Evolutionary conservation across 2,113 vertebrate genomes (phyloP).

Genomic region (Podarcis muralis): DNA sequence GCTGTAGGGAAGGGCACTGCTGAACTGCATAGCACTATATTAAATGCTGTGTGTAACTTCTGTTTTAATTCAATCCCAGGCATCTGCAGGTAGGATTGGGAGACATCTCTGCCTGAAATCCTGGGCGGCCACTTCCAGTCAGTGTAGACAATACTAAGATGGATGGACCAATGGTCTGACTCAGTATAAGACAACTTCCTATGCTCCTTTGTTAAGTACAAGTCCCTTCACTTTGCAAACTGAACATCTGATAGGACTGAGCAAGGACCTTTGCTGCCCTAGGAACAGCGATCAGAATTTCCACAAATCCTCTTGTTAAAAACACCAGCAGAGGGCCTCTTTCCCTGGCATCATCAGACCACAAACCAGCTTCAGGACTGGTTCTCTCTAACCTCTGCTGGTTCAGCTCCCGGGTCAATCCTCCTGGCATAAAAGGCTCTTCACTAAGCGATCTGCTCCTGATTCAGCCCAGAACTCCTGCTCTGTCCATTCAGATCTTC

Average conservation of each 20-base stretch:
- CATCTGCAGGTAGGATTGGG: too few species aligned
- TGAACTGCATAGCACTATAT: neutral
- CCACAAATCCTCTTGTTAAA: neutral
- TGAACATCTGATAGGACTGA: neutral
- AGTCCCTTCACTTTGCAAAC: accelerated
- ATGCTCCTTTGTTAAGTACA: neutral
- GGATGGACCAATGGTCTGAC: too few species aligned
- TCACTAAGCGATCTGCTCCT: neutral
- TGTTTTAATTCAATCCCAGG: neutral
- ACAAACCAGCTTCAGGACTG: neutral
- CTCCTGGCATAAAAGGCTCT: neutral
- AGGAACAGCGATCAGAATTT: too few species aligned
- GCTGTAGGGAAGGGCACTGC: neutral
- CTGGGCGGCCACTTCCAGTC: too few species aligned
- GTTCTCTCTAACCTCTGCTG: neutral
- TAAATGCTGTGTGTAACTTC: neutral
- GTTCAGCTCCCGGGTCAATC: neutral
- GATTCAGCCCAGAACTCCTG: neutral
- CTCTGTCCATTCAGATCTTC: neutral
- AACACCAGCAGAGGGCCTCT: constrained; percentile 4
- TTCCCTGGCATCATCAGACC: too few species aligned
- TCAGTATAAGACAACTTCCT: too few species aligned
- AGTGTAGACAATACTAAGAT: too few species aligned
- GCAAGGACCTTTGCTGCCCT: neutral
- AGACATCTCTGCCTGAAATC: too few species aligned